These are phyloP conservation scores for Characodon lateralis DNA, from an alignment of 2,797 vertebrate genomes.

Conservation along the genomic window DNA sequence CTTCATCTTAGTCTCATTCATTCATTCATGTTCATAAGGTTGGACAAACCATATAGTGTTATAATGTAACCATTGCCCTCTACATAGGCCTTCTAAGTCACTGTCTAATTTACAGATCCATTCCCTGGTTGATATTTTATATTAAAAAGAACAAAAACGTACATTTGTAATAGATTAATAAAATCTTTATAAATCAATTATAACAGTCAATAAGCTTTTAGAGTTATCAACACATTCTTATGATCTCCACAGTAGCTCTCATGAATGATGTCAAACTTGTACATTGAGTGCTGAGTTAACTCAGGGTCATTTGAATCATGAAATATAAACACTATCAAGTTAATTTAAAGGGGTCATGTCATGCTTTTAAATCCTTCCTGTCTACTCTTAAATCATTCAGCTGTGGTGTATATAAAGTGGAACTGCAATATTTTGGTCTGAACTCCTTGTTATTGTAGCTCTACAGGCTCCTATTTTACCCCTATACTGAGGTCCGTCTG, in stretches of 20 bases:
- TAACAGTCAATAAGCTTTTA: neutral
- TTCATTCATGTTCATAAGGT: neutral
- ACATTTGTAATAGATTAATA: neutral
- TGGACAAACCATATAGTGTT: neutral
- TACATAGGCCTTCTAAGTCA: neutral
- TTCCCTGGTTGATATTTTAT: neutral
- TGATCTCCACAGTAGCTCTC: conserved; percentile 24
- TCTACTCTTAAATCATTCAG: no score
- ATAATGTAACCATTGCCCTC: neutral
- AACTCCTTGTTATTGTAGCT: no score
- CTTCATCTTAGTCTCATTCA: neutral
- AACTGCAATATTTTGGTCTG: no score
- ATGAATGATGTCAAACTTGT: conserved; percentile 27
- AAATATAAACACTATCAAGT: conserved; percentile 71
- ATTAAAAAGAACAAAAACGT: neutral
- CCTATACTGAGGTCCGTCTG: no score
- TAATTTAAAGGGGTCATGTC: conserved; percentile 37
- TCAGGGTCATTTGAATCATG: conserved; percentile 48
- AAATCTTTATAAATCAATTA: neutral
- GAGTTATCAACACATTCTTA: conserved; percentile 22
- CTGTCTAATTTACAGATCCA: no score
- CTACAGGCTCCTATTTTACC: no score
- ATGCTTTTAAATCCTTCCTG: no score
- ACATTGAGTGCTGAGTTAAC: conserved; percentile 42
- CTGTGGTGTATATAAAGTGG: no score